Evolutionary conservation across 2,888 invertebrate genomes (phyloP), one percentile per base, ranked within the genome.

Genomic region (Vesta saturnalis): DNA sequence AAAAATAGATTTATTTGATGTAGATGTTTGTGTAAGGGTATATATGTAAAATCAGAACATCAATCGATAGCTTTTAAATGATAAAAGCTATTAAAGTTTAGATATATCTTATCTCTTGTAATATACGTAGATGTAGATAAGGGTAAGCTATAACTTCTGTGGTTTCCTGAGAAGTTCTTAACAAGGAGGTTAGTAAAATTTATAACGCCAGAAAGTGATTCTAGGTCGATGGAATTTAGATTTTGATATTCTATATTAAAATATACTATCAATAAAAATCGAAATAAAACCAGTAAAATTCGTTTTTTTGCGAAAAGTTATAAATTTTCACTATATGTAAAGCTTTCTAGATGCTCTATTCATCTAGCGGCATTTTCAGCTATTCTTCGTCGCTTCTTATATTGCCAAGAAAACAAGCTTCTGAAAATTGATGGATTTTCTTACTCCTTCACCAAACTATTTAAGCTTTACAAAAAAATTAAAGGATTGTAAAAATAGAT

Each of bases 291-390:
- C n/a, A n/a, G n/a, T n/a, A n/a, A n/a, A n/a, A 30, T 30, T 30
- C 6, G 30, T 30, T 6, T 30, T 30, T 30, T 30, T 30, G n/a
- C n/a, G n/a, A n/a, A 52, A 39, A 62, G 35, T 61, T 62, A 67
- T 67, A 67, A 67, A 67, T 67, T 67, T 61, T 49, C 67, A 67
- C 67, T 67, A 57, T 22, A 67, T 67, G 67, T 49, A 67, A 67
- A 67, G 60, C 61, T 57, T 67, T 49, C 56, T 30, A 52, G 39
- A 19, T 21, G 47, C 47, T 67, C 61, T 62, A 61, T 67, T 67
- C 39, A 49, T 49, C 21, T 49, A 35, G 14, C 18, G 18, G 47
- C 15, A 47, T 47, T 3, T 47, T 35, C 35, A 16, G 59, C 52
- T 15, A 23, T 39, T 39, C 59, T 52, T 59, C 59, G 46, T 49